phyloP scores from a whole-genome alignment of 2,113 vertebrate species.

The Ancistrus triradiatus region DNA sequence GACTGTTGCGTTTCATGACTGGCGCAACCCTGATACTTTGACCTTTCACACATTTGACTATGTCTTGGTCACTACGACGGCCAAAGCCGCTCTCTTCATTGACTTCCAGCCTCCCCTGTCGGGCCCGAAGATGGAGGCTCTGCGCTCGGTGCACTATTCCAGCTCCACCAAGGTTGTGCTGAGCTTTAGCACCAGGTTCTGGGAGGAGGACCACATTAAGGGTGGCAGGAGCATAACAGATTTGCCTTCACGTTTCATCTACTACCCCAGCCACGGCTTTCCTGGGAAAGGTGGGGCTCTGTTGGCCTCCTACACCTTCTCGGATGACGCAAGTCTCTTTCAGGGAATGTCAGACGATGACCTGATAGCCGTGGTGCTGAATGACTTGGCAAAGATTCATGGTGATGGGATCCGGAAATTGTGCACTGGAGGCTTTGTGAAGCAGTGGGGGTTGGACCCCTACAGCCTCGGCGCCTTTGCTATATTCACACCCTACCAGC shows the following conservation, averaged over 20 bases:
- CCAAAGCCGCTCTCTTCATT: conserved; percentile 74
- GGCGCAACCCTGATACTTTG: conserved; percentile 27
- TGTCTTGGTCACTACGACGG: conserved; percentile 64
- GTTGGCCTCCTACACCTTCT: conserved; percentile 79
- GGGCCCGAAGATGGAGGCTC: conserved; percentile 62
- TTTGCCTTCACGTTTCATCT: conserved; percentile 71
- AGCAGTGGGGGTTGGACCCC: conserved; percentile 76
- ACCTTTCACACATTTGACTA: conserved; percentile 60
- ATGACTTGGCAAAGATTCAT: conserved; percentile 74
- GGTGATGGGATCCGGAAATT: conserved; percentile 49
- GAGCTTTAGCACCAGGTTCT: conserved; percentile 73
- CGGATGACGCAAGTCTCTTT: conserved; percentile 68
- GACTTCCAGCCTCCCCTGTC: conserved; percentile 69
- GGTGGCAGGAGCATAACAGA: conserved; percentile 75
- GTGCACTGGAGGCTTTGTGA: conserved; percentile 62
- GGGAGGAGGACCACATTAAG: conserved; percentile 72
- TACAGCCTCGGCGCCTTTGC: conserved; percentile 71
- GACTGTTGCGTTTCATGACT: conserved; percentile 58
- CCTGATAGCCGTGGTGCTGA: conserved; percentile 60
- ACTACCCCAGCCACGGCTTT: conserved; percentile 80
- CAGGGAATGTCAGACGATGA: conserved; percentile 55
- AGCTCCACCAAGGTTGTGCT: conserved; percentile 73
- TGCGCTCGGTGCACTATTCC: conserved; percentile 72
- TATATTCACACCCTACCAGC: conserved; percentile 75
- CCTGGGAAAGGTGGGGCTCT: conserved; percentile 56